These are phyloP conservation scores for Tamias sibiricus DNA, from an alignment of 2,113 vertebrate species.

Conservation along the genomic window DNA sequence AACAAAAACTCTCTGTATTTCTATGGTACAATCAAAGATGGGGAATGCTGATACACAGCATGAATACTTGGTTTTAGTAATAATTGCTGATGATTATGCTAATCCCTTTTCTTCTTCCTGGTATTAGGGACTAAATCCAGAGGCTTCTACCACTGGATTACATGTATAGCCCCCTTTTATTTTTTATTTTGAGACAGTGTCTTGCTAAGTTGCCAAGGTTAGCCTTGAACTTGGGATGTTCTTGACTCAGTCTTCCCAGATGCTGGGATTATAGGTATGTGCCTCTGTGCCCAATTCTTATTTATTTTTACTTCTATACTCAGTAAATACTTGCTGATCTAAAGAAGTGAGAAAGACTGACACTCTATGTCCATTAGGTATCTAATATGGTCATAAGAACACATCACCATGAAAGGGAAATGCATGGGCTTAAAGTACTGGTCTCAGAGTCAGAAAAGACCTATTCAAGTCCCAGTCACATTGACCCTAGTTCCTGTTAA, in stretches of 20 bases:
- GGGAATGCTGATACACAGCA: not conserved
- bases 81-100: not conserved
- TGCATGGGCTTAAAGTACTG: not conserved
- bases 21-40: not conserved
- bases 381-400: not conserved
- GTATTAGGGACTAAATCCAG: not conserved
- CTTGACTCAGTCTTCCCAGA: not conserved
- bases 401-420: not conserved
- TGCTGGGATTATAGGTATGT: not conserved
- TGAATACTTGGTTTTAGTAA: not conserved
- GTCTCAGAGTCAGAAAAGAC: not conserved
- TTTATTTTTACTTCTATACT: constrained; percentile 24
- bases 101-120: not conserved
- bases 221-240: not conserved
- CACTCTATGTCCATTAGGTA: not conserved
- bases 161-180: not conserved
- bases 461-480: not conserved
- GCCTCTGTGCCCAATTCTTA: not conserved
- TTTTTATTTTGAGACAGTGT: not conserved
- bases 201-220: not conserved
- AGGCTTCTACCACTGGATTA: too few species aligned
- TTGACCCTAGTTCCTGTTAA: constrained; percentile 3
- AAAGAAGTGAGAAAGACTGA: constrained; percentile 36
- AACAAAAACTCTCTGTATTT: too few species aligned
- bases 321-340: constrained; percentile 31